A percentile compares a stretch with the other conserved stretches of the same genome.
phyloP scores from a whole-genome alignment of 1,140 invertebrate genomes.

The Aphaenogaster floridana region DNA sequence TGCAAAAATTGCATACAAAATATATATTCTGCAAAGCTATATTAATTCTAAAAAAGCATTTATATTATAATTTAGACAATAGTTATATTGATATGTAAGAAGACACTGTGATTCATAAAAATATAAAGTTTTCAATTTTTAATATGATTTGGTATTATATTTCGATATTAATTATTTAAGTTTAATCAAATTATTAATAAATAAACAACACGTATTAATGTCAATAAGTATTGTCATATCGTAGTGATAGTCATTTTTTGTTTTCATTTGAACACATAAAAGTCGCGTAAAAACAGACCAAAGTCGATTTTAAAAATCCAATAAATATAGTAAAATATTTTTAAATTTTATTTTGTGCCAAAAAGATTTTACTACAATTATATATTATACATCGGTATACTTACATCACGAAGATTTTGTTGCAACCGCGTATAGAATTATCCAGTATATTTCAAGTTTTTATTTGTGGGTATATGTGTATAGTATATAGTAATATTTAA shows the following conservation, averaged over 20 bases:
- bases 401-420: constrained; percentile 48
- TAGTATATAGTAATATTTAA: constrained; percentile 38
- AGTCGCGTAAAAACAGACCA: background rate
- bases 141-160: constrained; percentile 1
- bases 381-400: constrained; percentile 31
- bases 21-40: background rate
- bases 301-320: constrained; percentile 29
- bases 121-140: background rate
- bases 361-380: constrained; percentile 11
- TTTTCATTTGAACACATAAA: background rate
- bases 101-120: background rate
- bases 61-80: constrained; percentile 2
- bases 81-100: background rate
- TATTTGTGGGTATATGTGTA: background rate
- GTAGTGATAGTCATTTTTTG: background rate
- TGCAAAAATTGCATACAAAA: background rate
- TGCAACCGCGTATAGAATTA: constrained; percentile 35
- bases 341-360: constrained; percentile 1
- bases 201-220: background rate
- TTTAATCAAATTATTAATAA: background rate
- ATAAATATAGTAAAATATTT: constrained; percentile 19
- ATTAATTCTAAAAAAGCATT: background rate
- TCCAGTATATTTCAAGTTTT: constrained; percentile 37
- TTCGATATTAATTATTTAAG: background rate
- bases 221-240: background rate